Conservation (phyloP, 1,140 invertebrate genomes). For the Cheumatopsyche charites region DNA sequence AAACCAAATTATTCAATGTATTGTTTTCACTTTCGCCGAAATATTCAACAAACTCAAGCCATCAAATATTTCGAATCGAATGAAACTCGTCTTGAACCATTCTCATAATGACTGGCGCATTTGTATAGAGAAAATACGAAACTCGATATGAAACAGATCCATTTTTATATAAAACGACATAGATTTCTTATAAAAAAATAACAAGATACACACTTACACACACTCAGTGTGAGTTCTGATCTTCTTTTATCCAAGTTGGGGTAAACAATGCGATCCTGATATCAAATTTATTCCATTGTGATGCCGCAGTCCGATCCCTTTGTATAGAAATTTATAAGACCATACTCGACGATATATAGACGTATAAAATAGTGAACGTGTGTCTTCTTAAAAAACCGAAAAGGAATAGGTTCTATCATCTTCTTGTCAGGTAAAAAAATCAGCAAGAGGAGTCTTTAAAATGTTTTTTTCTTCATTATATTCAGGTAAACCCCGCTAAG, state of each 20-base stretch:
- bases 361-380: slow-evolving; percentile 36
- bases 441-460: background rate
- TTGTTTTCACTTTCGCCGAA: no score
- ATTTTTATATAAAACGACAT: no score
- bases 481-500: no score
- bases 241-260: slow-evolving; percentile 14
- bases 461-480: slow-evolving; percentile 6
- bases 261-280: slow-evolving; percentile 36
- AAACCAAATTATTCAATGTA: no score
- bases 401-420: slow-evolving; percentile 19
- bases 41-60: no score
- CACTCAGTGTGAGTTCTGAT: background rate
- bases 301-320: slow-evolving; percentile 24
- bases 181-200: no score
- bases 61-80: no score
- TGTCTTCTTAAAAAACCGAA: slow-evolving; percentile 21
- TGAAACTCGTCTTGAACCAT: no score
- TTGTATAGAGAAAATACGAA: no score
- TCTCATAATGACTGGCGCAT: no score
- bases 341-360: slow-evolving; percentile 32
- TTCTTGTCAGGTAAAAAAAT: slow-evolving; percentile 18
- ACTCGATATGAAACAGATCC: no score
- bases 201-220: background rate
- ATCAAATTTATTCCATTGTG: slow-evolving; percentile 39
- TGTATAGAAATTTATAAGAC: slow-evolving; percentile 35